phyloP scores from a whole-genome alignment of 2,797 vertebrate genomes.

The Carduelis carduelis region DNA sequence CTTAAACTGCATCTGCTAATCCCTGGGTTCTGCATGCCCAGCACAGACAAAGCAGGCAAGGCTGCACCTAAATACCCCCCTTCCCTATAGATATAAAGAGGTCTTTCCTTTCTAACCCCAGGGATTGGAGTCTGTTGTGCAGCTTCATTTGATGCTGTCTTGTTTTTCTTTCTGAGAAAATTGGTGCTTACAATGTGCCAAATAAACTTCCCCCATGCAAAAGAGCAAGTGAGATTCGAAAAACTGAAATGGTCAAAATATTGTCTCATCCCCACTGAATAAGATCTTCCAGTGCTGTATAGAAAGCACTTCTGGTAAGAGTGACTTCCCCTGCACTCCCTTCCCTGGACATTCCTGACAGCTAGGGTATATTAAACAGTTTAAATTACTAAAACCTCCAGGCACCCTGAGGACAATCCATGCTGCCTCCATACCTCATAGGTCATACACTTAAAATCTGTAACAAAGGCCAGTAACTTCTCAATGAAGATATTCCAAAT shows the following conservation, averaged over 20 bases:
- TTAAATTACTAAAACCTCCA: slow-evolving; percentile 3
- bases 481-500: slow-evolving; percentile 34
- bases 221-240: neutral
- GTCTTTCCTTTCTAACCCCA: slow-evolving; percentile 32
- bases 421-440: neutral
- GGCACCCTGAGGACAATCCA: neutral
- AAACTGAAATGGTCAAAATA: neutral
- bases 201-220: neutral
- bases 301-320: neutral
- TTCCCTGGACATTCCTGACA: neutral
- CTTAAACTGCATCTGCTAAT: slow-evolving; percentile 32
- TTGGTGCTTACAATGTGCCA: neutral
- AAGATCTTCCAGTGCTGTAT: neutral
- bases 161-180: slow-evolving; percentile 28
- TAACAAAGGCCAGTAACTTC: slow-evolving; percentile 8
- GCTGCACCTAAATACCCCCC: slow-evolving; percentile 1
- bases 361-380: slow-evolving; percentile 7
- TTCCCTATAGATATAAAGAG: neutral
- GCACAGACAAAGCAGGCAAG: slow-evolving; percentile 6
- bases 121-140: neutral
- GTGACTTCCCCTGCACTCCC: neutral
- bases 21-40: neutral
- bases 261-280: neutral
- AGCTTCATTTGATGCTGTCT: neutral
- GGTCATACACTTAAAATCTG: neutral